Conservation (phyloP, 2,797 vertebrate species). For the Coilia nasus region DNA sequence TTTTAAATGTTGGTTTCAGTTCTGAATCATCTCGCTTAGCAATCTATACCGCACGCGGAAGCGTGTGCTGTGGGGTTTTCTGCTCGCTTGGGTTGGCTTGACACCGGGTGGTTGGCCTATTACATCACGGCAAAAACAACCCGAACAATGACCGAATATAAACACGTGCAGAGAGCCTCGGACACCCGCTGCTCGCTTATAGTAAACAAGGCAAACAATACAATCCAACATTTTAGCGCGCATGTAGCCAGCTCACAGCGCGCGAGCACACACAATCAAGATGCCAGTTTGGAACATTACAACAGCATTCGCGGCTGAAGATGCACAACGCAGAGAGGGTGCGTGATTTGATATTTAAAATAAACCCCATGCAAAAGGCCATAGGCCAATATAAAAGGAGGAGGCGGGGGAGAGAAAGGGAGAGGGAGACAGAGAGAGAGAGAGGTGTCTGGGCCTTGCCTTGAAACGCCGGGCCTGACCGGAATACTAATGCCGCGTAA, state of each 20-base stretch:
- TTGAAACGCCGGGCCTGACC: constrained; percentile 80
- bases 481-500: constrained; percentile 82
- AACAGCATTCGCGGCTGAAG: constrained; percentile 7
- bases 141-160: constrained; percentile 20
- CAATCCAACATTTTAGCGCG: constrained; percentile 18
- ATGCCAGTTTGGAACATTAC: constrained; percentile 5
- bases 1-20: background rate
- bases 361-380: constrained; percentile 22
- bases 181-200: constrained; percentile 19
- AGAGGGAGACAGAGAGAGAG: constrained; percentile 48
- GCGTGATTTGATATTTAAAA: constrained; percentile 15
- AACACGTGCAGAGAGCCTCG: constrained; percentile 2
- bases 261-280: background rate
- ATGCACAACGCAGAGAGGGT: background rate
- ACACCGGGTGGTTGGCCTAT: constrained; percentile 16
- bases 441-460: constrained; percentile 73
- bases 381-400: constrained; percentile 16
- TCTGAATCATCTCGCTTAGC: background rate
- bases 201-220: constrained; percentile 24
- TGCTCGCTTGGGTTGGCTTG: background rate
- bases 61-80: background rate
- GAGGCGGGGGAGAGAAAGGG: constrained; percentile 11
- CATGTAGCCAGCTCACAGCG: background rate
- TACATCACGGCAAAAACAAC: constrained; percentile 16
- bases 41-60: background rate